These are phyloP conservation scores for Synanthedon andrenaeformis DNA, from an alignment of 2,888 invertebrate species.

Conservation along the genomic window DNA sequence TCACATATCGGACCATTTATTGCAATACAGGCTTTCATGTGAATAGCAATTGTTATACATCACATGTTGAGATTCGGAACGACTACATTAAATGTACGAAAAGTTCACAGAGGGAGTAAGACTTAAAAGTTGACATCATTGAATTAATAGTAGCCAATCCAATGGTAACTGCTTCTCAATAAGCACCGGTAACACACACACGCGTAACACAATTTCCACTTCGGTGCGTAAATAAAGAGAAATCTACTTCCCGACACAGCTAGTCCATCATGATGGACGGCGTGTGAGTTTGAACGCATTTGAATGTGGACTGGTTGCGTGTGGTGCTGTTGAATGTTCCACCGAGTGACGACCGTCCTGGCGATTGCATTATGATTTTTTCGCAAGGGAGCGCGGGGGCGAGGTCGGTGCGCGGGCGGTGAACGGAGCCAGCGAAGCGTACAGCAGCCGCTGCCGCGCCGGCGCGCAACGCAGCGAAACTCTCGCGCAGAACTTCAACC, in stretches of 20 bases:
- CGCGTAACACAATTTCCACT: slow-evolving; percentile 32
- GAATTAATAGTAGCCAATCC: slow-evolving; percentile 42
- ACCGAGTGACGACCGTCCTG: slow-evolving; percentile 57
- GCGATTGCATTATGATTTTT: slow-evolving; percentile 69
- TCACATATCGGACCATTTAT: slow-evolving; percentile 7
- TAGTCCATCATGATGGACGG: slow-evolving; percentile 64
- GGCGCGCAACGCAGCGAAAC: slow-evolving; percentile 47
- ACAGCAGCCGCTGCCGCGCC: slow-evolving; percentile 47
- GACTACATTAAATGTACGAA: too few relatives aligned
- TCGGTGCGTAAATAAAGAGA: slow-evolving; percentile 48
- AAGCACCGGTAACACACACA: slow-evolving; percentile 26
- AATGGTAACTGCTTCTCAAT: slow-evolving; percentile 47
- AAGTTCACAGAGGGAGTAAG: neutral
- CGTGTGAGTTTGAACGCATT: slow-evolving; percentile 68
- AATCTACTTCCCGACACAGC: slow-evolving; percentile 58
- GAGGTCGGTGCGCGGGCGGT: slow-evolving; percentile 28
- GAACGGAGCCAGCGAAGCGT: slow-evolving; percentile 55
- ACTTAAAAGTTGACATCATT: slow-evolving; percentile 49
- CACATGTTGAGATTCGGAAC: slow-evolving; percentile 1
- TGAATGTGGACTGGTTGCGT: slow-evolving; percentile 66
- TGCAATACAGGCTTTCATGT: slow-evolving; percentile 3
- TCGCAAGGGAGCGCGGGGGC: slow-evolving; percentile 65
- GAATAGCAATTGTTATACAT: slow-evolving; percentile 7
- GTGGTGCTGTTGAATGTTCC: slow-evolving; percentile 58
- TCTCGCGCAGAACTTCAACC: slow-evolving; percentile 27